These are phyloP conservation scores for Cyanoderma ruficeps DNA, from an alignment of 2,113 vertebrate species.

Conservation along the genomic window DNA sequence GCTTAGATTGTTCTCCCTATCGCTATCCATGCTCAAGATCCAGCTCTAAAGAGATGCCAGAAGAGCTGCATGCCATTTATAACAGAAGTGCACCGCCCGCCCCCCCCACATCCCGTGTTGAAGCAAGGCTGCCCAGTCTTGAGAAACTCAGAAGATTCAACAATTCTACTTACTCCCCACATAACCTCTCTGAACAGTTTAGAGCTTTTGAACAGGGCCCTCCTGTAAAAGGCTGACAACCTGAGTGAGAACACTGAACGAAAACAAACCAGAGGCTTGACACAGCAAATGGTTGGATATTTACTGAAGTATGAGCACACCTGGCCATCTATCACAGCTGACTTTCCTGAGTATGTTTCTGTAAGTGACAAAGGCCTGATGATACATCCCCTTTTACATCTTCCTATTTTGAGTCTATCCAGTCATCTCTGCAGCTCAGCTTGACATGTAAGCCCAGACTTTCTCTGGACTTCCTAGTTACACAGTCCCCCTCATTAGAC, in stretches of 20 bases:
- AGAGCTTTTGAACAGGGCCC: neutral
- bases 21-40: neutral
- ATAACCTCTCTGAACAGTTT: neutral
- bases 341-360: neutral
- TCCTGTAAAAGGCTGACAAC: neutral
- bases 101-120: rapidly evolving
- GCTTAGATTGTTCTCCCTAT: neutral
- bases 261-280: neutral
- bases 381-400: neutral
- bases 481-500: neutral
- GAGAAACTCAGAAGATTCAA: neutral
- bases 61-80: neutral
- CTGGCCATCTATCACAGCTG: neutral
- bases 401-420: neutral
- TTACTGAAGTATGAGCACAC: neutral
- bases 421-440: neutral
- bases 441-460: neutral
- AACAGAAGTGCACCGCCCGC: neutral
- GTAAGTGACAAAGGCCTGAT: neutral
- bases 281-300: neutral
- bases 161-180: neutral
- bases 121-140: neutral
- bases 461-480: neutral
- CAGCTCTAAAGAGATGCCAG: neutral
- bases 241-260: neutral